These are phyloP conservation scores for Piprites chloris DNA, from an alignment of 2,113 vertebrate species.

Conservation along the genomic window DNA sequence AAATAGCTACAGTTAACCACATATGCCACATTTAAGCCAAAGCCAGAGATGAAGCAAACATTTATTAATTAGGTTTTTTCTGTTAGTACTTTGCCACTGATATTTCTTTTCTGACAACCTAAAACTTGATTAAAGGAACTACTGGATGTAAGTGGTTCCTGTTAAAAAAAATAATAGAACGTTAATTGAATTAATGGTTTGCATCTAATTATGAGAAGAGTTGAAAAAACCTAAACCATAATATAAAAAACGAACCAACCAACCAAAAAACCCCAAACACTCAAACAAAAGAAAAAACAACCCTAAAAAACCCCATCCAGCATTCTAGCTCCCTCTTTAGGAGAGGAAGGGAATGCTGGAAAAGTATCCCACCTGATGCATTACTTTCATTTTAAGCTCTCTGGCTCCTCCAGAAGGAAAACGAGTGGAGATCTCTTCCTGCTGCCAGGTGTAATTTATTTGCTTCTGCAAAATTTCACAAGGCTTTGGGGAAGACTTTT, in stretches of 20 bases:
- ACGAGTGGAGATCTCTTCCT: background rate
- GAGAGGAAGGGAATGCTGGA: background rate
- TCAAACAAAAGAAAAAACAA: no score
- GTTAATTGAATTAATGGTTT: background rate
- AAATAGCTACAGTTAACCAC: background rate
- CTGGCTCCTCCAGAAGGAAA: background rate
- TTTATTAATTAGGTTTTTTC: background rate
- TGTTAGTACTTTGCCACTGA: background rate
- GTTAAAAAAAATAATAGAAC: background rate
- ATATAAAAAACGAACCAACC: background rate
- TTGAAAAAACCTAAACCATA: background rate
- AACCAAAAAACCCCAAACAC: background rate
- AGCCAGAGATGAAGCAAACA: background rate
- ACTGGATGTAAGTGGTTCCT: background rate
- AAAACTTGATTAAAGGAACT: background rate
- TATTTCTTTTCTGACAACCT: background rate
- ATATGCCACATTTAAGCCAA: background rate
- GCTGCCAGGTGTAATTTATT: background rate
- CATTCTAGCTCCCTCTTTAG: constrained; percentile 10
- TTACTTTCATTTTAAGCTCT: constrained; percentile 9
- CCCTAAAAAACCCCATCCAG: no score
- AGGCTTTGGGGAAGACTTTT: background rate
- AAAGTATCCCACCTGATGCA: background rate
- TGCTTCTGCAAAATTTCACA: background rate
- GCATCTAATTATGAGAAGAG: background rate